Percentiles rank a stretch among this genome's conserved stretches.
phyloP scores from a whole-genome alignment of 2,797 vertebrate species.

The Orientallactaga sibirica region DNA sequence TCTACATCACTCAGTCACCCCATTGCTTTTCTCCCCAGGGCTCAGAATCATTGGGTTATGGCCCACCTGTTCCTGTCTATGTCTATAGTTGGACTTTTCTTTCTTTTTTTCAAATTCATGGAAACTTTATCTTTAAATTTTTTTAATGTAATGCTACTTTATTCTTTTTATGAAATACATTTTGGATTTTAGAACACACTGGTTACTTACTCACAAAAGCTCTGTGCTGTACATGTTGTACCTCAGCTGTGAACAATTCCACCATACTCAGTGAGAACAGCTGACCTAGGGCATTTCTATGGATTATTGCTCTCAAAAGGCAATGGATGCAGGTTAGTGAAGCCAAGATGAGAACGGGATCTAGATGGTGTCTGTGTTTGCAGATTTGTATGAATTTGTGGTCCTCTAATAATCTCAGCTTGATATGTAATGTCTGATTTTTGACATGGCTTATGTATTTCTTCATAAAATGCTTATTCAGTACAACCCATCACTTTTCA shows the following conservation, averaged over 20 bases:
- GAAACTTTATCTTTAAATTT: neutral
- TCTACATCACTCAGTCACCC: neutral
- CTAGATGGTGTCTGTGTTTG: accelerated
- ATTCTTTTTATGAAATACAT: neutral
- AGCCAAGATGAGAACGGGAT: neutral
- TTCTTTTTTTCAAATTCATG: neutral
- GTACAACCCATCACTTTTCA: conserved; percentile 38
- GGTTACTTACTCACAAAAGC: neutral
- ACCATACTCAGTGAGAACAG: neutral
- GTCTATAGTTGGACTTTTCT: neutral
- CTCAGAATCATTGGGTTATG: neutral
- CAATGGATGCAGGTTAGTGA: accelerated
- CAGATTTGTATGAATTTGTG: neutral
- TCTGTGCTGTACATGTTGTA: neutral
- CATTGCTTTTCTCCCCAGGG: neutral
- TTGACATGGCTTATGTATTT: neutral
- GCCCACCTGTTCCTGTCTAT: neutral
- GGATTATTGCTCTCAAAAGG: neutral
- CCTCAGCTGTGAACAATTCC: neutral
- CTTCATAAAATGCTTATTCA: conserved; percentile 3
- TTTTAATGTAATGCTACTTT: neutral
- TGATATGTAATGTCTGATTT: neutral
- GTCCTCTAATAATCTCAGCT: neutral
- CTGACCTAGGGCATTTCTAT: neutral
- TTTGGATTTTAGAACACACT: neutral